Evolutionary conservation across 2,888 invertebrate genomes (phyloP), one percentile per base, ranked within the genome.

Genomic region (Nephrotoma guestfalica): DNA sequence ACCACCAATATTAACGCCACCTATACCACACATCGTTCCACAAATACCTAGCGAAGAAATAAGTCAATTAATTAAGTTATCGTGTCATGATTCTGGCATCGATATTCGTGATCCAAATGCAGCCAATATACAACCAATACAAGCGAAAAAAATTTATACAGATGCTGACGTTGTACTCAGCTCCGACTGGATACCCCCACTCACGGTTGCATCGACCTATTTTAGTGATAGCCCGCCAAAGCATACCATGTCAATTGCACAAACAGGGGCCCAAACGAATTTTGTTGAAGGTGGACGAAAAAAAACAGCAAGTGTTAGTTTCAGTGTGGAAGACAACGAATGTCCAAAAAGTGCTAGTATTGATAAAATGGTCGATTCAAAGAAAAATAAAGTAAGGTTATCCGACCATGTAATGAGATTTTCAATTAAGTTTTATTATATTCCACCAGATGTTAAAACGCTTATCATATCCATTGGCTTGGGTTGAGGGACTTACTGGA

Each of bases 41-140:
- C 43, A 86, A 86, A 71, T 57, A 45, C 41, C 90, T 88, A 93
- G 91, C 87, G 93, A 93, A 89, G 94, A 94, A 89, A 86, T 40
- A 57, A 93, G 90, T 89, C 94, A 94, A 90, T 93, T 96, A 90
- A 95, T 95, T 89, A 96, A 96, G 91, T 94, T 95, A 89, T 96
- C 96, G 89, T 96, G 96, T 93, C 96, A 97, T 91, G 97, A 97
- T 93, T 97, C 97, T 11, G 97, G 97, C 89, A 97, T 97, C 90
- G 97, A 97, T 92, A 97, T 97, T 89, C 94, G 96, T 89, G 97
- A 97, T 90, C 94, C 95, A 86, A 88, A 89, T 86, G 41, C 87
- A 13, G 93, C 95, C 89, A 92, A 94, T 89, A 93, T 94, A 88
- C 94, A 94, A 88, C 93, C 94, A 57, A 93, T 94, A 89, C 94